Evolutionary conservation across 2,888 invertebrate species (phyloP).

Genomic region (Hypselothyrea guttata): DNA sequence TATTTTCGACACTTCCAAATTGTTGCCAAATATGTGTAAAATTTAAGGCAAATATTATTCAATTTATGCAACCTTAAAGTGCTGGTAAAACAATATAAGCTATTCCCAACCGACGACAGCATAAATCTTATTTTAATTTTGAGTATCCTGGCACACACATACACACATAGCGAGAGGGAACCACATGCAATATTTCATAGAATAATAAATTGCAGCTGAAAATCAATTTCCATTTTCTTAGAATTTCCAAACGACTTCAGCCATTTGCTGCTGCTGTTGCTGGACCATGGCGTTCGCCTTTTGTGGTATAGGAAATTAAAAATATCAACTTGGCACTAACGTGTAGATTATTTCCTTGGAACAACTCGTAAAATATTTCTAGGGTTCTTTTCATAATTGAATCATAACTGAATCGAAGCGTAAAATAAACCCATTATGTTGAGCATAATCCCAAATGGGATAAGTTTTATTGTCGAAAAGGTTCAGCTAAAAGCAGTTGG

Average conservation of each 20-base stretch:
- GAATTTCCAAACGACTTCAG: slow-evolving; percentile 1
- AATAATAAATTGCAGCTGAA: slow-evolving; percentile 54
- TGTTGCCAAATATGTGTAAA: too few relatives aligned
- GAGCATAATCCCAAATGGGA: too few relatives aligned
- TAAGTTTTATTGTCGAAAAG: too few relatives aligned
- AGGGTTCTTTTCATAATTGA: background rate
- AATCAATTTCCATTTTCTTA: slow-evolving; percentile 58
- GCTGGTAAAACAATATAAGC: background rate
- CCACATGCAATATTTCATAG: slow-evolving; percentile 37
- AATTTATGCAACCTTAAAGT: background rate
- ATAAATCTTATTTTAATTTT: slow-evolving; percentile 56
- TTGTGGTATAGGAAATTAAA: slow-evolving; percentile 63
- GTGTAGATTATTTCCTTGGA: slow-evolving; percentile 9
- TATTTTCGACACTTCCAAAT: background rate
- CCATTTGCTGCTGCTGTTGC: slow-evolving; percentile 28
- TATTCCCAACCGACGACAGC: slow-evolving; percentile 22
- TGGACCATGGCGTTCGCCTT: slow-evolving; percentile 20
- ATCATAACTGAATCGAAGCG: background rate
- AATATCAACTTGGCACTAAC: slow-evolving; percentile 36
- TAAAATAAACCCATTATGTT: too few relatives aligned
- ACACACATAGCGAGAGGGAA: background rate
- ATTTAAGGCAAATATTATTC: background rate
- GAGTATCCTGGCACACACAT: slow-evolving; percentile 15
- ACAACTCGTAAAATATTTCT: too few relatives aligned
- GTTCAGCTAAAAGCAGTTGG: too few relatives aligned